Conservation (phyloP, 2,113 vertebrate genomes). For the Chitala chitala region DNA sequence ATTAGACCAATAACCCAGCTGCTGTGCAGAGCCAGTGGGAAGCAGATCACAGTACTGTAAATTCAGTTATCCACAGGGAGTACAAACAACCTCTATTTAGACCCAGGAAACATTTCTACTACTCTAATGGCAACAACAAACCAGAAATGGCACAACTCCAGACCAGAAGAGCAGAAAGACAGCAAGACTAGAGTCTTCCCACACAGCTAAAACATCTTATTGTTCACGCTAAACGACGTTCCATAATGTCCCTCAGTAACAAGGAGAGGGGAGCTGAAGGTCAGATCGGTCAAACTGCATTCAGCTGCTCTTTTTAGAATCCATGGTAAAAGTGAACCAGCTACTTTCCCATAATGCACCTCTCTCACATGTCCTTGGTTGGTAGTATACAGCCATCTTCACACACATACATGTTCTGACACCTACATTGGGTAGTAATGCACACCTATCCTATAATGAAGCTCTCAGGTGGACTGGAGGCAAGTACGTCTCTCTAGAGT, state of each 20-base stretch:
- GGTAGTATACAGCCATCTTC: not conserved
- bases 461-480: not conserved
- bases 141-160: not conserved
- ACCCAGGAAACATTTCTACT: too few relatives aligned
- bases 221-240: not conserved
- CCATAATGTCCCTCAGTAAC: not conserved
- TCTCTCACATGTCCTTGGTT: not conserved
- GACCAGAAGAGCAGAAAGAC: not conserved
- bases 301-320: too few relatives aligned
- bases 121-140: not conserved
- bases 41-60: too few relatives aligned
- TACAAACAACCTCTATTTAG: not conserved
- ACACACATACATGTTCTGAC: not conserved
- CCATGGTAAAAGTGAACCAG: not conserved
- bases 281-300: too few relatives aligned
- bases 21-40: not conserved
- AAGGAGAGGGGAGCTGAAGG: not conserved
- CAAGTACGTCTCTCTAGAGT: too few relatives aligned
- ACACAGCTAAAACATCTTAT: not conserved
- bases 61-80: not conserved
- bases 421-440: not conserved
- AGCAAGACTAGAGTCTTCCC: not conserved
- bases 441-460: not conserved
- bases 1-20: not conserved
- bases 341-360: constrained; percentile 1